Base-by-base conservation (phyloP, 2,888 invertebrate genomes). In the Papilio gigon region DNA sequence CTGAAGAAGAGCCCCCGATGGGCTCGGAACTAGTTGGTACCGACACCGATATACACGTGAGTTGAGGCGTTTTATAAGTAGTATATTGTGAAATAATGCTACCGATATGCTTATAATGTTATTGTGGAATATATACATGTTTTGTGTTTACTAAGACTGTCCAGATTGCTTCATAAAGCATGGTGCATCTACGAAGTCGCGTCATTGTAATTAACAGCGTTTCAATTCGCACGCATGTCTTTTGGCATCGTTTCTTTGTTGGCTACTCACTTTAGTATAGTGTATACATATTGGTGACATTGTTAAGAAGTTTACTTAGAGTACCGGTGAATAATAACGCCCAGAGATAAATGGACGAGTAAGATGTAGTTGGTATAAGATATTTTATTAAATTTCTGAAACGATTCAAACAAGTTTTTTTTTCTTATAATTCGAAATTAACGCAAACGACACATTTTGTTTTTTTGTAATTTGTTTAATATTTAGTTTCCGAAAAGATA, bases 191-290 rank as follows among this genome's bases (percentile, higher is more conserved):
- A 30, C 30, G 0, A 9, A 30, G 53, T 56, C 20, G 14, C 35
- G 50, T 50, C 50, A 63, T 63, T 63, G 14, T 63, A 22, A 63
- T 50, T 50, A 63, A 50, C 35, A 35, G 33, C 53, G 27, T 56
- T 56, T 50, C 50, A 17, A 50, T 50, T 35, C 5, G 35, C 50
- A 35, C 63, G 22, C 62, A 30, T 63, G 20, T 47, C 30, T 56
- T 56, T 56, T 30, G 53, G 30, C 53, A 30, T 30, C 53, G 27
- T 30, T 30, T 27, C 53, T 56, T 56, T 56, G 53, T 56, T 56
- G 53, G 53, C 30, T 17, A 30, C 30, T 56, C 30, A 17, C 53
- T 17, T 30, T 56, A 56, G 9, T 25, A 25, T 50, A 50, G 30
- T 17, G 53, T 30, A n/a, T 30, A 56, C 30, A 56, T 53, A 56